phyloP scores from a whole-genome alignment of 2,888 invertebrate genomes.

The Plagodis pulveraria region DNA sequence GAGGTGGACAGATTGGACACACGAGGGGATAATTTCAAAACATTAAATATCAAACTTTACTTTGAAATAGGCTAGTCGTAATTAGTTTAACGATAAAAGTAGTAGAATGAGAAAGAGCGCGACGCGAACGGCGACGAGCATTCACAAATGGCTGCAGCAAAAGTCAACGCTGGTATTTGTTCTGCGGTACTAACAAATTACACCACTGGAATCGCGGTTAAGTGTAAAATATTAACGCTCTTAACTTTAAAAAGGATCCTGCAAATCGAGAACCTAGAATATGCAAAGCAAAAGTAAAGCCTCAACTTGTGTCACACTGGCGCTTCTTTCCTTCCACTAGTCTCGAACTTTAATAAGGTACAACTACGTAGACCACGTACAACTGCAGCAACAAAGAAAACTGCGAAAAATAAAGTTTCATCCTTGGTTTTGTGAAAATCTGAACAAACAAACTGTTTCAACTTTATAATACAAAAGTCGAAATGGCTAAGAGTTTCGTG shows the following conservation, averaged over 20 bases:
- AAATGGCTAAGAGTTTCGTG: constrained; percentile 1
- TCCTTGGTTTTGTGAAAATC: constrained; percentile 33
- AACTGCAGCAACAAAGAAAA: constrained; percentile 34
- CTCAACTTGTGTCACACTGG: constrained; percentile 34
- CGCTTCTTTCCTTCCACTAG: constrained; percentile 15
- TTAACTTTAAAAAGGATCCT: constrained; percentile 25
- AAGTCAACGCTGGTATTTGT: constrained; percentile 51
- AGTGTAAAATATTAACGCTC: constrained; percentile 45
- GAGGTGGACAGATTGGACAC: too few species aligned
- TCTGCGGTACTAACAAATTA: constrained; percentile 53
- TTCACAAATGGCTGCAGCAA: constrained; percentile 53
- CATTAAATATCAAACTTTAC: too few species aligned
- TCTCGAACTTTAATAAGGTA: constrained; percentile 38
- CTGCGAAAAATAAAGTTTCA: constrained; percentile 32
- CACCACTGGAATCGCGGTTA: constrained; percentile 41
- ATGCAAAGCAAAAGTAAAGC: constrained; percentile 26
- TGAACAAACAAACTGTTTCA: constrained; percentile 21
- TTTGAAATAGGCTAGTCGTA: too few species aligned
- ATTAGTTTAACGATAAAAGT: neutral
- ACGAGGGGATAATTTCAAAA: too few species aligned
- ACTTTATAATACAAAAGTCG: constrained; percentile 21
- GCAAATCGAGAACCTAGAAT: constrained; percentile 24
- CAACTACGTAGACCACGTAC: constrained; percentile 28
- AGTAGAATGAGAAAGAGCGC: constrained; percentile 11
- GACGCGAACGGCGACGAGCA: constrained; percentile 40